Percentiles rank a stretch among this genome's conserved stretches.
Evolutionary conservation across 2,797 vertebrate genomes (phyloP).

Genomic region (Botia kubotai): DNA sequence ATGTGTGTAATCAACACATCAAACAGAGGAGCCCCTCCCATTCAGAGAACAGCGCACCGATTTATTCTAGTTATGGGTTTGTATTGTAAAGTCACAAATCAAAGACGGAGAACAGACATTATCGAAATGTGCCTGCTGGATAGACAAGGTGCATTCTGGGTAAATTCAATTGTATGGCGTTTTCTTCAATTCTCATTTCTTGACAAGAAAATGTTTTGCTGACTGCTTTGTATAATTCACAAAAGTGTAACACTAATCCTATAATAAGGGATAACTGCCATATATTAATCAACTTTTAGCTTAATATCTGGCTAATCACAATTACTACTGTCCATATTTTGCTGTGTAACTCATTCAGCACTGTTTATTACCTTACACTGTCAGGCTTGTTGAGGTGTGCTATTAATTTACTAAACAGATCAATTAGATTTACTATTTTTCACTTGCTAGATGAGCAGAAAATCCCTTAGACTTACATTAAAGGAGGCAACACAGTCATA

Average conservation of each 20-base stretch:
- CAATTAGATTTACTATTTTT: too few relatives aligned
- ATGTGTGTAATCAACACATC: constrained; percentile 30
- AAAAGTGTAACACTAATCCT: constrained; percentile 11
- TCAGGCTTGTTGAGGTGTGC: too few relatives aligned
- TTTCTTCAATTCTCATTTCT: background rate
- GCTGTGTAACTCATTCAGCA: background rate
- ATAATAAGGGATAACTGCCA: background rate
- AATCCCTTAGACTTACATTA: too few relatives aligned
- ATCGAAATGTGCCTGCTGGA: constrained; percentile 13
- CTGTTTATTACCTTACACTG: background rate
- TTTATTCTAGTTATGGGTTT: constrained; percentile 17
- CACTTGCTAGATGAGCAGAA: too few relatives aligned
- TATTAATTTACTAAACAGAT: too few relatives aligned
- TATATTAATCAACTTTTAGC: constrained; percentile 4
- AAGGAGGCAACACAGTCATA: too few relatives aligned
- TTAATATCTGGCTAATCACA: background rate
- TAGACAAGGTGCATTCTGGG: background rate
- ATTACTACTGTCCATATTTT: background rate
- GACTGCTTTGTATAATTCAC: background rate
- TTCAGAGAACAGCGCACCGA: background rate
- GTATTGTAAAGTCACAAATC: constrained; percentile 24
- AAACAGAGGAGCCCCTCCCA: constrained; percentile 28
- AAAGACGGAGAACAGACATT: constrained; percentile 13
- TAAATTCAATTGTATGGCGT: background rate
- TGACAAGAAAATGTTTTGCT: constrained; percentile 6